Base-by-base conservation (phyloP, 2,797 vertebrate species). In the Leucoraja ocellata region DNA sequence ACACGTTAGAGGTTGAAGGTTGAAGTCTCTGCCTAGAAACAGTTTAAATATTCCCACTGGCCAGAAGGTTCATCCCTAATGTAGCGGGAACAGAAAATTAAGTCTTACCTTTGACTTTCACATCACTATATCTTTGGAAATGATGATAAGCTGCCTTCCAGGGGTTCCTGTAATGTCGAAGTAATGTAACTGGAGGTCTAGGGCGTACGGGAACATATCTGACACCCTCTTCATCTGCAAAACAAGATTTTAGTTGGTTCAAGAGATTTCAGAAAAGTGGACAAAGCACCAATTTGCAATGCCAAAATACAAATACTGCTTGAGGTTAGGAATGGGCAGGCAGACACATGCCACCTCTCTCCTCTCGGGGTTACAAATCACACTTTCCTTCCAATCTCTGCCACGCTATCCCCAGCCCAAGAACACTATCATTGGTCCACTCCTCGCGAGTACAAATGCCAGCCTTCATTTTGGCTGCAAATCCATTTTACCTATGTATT, bases 101-200 rank as follows among this genome's bases (percentile, higher is more conserved):
- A 28, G 9, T 92, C 97, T 95, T 94, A 99, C 99, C 99, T 99
- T 99, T 99, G 88, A 99, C 98, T 6, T 98, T 96, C 94, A 99
- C 99, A 54, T 99, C 99, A 10, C 98, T 99, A 95, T 99, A 99
- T 93, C 98, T 96, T 97, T 99, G 99, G 93, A 99, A 99, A 96
- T 99, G 99, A 94, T 99, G 99, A 95, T 99, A 99, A 0, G 99
- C 99, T 0, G 99, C 98, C 95, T 99, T 99, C 99, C 99, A 99
- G 10, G 99, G 99, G 94, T 99, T 99, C 93, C 98, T 97, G 93
- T 99, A 99, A 84, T 99, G 99, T 0, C 98, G 97, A 18, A 99
- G 96, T 93, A 99, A 96, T 0, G 99, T 99, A 93, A 99, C 98
- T 0, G 99, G 98, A 0, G 99, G 98, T 86, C 98, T 96, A 25